Base-by-base conservation (phyloP, 2,113 vertebrate species). In the Saimiri boliviensis region DNA sequence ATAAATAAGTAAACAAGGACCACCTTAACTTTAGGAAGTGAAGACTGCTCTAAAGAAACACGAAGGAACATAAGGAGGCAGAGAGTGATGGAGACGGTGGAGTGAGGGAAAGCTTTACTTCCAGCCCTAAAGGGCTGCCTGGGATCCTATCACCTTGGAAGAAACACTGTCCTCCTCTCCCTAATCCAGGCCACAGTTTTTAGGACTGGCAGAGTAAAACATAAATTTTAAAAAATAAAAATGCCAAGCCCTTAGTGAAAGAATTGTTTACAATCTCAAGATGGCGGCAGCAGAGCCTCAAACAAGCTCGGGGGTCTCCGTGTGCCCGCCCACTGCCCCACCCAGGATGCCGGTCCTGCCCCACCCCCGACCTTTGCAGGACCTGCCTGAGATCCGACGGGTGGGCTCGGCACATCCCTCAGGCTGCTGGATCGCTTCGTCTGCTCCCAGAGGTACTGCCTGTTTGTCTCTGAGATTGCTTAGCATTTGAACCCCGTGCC, bases 281-380 rank as follows among this genome's bases (percentile, higher is more conserved):
- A 52, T 32, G 5, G 5, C 5, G 2, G 30, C 23, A 54, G 32
- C 9, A 12, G 71, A 83, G 11, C 10, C 1, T 42, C 23, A 88
- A 84, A 20, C 32, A 70, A 60, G 35, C 6, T 23, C 30, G 40
- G 54, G n/a, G 19, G n/a, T n/a, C 13, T 56, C 66, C 30, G 21
- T 20, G 14, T 10, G 21, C 47, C 6, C 25, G 6, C 42, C 25
- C 68, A 37, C 21, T 6, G 19, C 7, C 37, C 5, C 2, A 2
- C 10, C 30, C 17, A 0, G 0, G 30, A 81, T 5, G 6, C 16
- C 0, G 0, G 3, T 0, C 30, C 27, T 12, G 13, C 23, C 17
- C 23, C 12, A 49, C 2, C 27, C 37, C 17, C 37, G 0, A 35
- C n/a, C 42, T 95, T 30, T 12, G 21, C 19, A 73, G 25, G 35